A percentile compares a stretch with the other conserved stretches of the same genome.
phyloP scores from a whole-genome alignment of 2,888 invertebrate species.

The Andricus quercusramuli region DNA sequence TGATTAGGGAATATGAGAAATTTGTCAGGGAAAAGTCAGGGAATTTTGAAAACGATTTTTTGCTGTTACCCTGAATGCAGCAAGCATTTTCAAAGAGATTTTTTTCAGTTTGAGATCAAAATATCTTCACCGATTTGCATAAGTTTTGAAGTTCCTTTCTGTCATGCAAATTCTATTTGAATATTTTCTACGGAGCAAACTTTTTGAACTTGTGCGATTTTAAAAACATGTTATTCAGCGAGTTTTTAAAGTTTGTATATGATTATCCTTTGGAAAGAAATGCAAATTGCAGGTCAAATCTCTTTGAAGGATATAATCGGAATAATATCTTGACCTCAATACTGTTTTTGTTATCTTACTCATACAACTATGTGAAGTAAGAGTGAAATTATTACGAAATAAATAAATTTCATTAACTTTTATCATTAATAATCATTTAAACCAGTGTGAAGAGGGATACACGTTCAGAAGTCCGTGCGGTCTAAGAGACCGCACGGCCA shows the following conservation, averaged over 20 bases:
- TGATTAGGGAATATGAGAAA: no score
- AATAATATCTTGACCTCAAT: neutral
- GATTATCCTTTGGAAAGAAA: neutral
- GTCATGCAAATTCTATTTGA: neutral
- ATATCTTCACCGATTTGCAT: neutral
- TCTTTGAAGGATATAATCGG: neutral
- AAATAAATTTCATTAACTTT: no score
- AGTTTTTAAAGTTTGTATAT: neutral
- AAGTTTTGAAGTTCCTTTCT: neutral
- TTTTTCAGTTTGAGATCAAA: neutral
- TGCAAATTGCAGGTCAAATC: neutral
- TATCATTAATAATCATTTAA: no score
- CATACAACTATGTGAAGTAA: no score
- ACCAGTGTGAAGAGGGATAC: no score
- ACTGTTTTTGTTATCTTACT: neutral
- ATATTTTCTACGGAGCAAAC: neutral
- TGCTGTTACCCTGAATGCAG: no score
- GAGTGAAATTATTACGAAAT: no score
- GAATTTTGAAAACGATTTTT: no score
- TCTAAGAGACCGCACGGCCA: no score
- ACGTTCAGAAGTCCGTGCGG: no score
- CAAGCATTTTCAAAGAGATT: neutral
- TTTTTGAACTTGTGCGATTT: neutral
- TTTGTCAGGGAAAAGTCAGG: no score
- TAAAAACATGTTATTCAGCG: neutral